Conservation (phyloP, 1,140 invertebrate species). For the Zaprionus davidi region DNA sequence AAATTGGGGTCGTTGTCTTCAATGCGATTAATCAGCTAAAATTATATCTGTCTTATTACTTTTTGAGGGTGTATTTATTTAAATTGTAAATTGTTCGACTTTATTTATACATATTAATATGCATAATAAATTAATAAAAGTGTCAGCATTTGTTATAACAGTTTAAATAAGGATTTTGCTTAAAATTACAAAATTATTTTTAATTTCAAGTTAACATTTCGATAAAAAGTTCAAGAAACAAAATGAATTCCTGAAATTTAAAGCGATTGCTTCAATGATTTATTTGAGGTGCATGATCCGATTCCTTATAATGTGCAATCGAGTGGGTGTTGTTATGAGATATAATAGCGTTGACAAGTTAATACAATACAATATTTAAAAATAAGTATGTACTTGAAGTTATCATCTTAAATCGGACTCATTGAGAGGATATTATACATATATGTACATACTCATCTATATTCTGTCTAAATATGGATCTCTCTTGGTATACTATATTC, state of each 20-base stretch:
- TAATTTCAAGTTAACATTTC: background rate
- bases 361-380: background rate
- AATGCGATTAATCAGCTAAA: slow-evolving; percentile 11
- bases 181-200: background rate
- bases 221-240: slow-evolving; percentile 22
- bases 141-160: background rate
- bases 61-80: background rate
- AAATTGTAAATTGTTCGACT: background rate
- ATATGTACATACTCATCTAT: background rate
- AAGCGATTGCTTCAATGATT: background rate
- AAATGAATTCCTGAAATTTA: background rate
- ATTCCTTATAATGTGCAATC: slow-evolving; percentile 3
- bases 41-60: background rate
- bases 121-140: slow-evolving; percentile 2
- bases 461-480: background rate
- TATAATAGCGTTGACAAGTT: background rate
- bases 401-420: no score
- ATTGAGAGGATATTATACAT: background rate
- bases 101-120: slow-evolving; percentile 10
- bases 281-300: background rate
- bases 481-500: background rate
- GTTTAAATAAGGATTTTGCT: background rate
- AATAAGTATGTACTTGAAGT: background rate
- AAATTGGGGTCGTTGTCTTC: slow-evolving; percentile 21
- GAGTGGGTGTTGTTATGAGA: background rate